Evolutionary conservation across 2,888 invertebrate species (phyloP).

Genomic region (Lingula anatina): DNA sequence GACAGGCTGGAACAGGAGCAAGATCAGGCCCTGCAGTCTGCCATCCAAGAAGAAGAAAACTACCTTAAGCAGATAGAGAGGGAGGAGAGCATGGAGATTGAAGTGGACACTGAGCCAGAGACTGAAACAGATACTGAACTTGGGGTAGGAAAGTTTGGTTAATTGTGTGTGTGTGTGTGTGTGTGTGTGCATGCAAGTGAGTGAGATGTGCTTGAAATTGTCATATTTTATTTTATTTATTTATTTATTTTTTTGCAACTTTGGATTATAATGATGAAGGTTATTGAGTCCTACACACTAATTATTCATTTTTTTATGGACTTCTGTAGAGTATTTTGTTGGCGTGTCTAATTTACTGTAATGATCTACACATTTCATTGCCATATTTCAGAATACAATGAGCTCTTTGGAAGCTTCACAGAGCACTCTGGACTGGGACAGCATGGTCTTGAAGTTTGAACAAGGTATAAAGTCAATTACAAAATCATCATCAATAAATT

Average conservation of each 20-base stretch:
- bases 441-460: conserved; percentile 30
- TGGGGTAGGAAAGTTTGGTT: conserved; percentile 31
- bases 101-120: conserved; percentile 50
- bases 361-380: no score
- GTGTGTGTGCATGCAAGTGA: no score
- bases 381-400: conserved; percentile 30
- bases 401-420: conserved; percentile 29
- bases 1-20: conserved; percentile 46
- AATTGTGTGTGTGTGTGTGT: no score
- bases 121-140: conserved; percentile 37
- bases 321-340: no score
- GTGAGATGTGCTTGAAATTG: conserved; percentile 9
- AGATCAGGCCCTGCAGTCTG: conserved; percentile 54
- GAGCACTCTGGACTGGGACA: conserved; percentile 37
- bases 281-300: no score
- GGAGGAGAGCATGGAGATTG: conserved; percentile 60
- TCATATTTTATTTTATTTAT: no score
- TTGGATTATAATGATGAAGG: background rate
- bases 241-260: background rate
- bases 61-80: conserved; percentile 60
- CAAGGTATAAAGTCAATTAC: no score
- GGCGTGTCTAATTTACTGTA: no score
- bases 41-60: conserved; percentile 59
- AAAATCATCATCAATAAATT: no score
- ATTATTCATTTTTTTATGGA: no score